These are phyloP conservation scores for Caenorhabditis panamensis DNA, from an alignment of 2,888 invertebrate genomes.

Conservation along the genomic window DNA sequence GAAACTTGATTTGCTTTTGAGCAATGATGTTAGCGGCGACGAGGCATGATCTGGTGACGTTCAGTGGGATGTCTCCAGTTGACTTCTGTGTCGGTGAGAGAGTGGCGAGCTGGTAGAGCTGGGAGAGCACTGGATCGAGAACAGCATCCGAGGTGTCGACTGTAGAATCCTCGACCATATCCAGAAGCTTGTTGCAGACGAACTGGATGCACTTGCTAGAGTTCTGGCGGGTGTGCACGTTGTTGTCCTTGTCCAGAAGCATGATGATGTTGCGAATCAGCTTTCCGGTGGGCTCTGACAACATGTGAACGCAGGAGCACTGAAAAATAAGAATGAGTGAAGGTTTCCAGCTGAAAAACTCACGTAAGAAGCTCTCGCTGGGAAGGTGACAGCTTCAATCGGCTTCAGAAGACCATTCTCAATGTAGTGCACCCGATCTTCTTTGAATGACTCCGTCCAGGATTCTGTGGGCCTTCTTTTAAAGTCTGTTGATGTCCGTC, in stretches of 20 bases:
- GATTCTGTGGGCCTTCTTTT: constrained; percentile 79
- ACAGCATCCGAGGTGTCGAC: constrained; percentile 39
- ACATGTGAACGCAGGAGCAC: constrained; percentile 59
- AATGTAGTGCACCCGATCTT: constrained; percentile 55
- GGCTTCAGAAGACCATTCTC: constrained; percentile 58
- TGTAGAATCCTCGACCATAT: constrained; percentile 63
- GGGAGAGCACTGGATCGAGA: constrained; percentile 54
- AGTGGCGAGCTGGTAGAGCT: constrained; percentile 69
- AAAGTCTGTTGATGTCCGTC: constrained; percentile 58
- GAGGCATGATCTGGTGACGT: constrained; percentile 68
- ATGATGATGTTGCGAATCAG: constrained; percentile 70
- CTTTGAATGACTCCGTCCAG: constrained; percentile 76
- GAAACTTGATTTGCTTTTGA: constrained; percentile 74
- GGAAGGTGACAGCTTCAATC: constrained; percentile 51
- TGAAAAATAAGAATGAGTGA: constrained; percentile 17
- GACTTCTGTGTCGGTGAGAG: constrained; percentile 43
- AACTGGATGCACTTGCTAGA: constrained; percentile 75
- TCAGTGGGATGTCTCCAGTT: constrained; percentile 56
- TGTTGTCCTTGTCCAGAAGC: constrained; percentile 73
- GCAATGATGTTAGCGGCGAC: constrained; percentile 78
- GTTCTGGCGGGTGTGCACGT: constrained; percentile 68
- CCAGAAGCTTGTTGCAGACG: constrained; percentile 70
- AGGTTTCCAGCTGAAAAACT: no score
- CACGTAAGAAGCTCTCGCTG: constrained; percentile 63
- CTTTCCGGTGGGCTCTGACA: constrained; percentile 60